Evolutionary conservation across 2,113 vertebrate species (phyloP).

Genomic region (Galemys pyrenaicus): DNA sequence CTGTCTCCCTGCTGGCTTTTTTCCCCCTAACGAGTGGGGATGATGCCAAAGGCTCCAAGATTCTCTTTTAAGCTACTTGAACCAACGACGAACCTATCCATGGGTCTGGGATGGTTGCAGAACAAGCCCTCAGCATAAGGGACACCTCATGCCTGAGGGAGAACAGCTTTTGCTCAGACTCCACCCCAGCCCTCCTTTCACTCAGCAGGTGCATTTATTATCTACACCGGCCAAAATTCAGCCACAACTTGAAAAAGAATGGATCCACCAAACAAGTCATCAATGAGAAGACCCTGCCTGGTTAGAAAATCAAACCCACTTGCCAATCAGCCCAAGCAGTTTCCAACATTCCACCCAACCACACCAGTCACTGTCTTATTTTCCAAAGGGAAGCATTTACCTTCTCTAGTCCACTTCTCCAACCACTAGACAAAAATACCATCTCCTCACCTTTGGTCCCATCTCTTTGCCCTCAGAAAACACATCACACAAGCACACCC

Average conservation of each 20-base stretch:
- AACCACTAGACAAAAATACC: rapidly evolving
- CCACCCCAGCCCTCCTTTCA: not conserved
- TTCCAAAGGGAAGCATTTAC: rapidly evolving
- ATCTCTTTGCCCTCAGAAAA: too few relatives aligned
- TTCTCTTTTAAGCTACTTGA: too few relatives aligned
- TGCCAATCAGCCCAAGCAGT: rapidly evolving
- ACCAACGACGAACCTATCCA: too few relatives aligned
- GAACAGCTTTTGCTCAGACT: not conserved
- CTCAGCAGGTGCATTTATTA: not conserved
- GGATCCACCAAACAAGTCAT: not conserved
- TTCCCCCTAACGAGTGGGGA: too few relatives aligned
- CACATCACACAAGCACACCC: not conserved
- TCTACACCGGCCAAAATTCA: too few relatives aligned
- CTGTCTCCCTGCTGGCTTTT: too few relatives aligned
- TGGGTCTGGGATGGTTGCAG: too few relatives aligned
- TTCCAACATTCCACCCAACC: rapidly evolving
- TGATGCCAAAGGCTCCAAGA: too few relatives aligned
- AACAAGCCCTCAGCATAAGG: too few relatives aligned
- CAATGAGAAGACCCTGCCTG: not conserved
- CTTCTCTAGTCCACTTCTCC: not conserved
- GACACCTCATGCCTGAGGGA: not conserved
- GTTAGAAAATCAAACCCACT: not conserved
- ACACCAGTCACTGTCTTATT: rapidly evolving
- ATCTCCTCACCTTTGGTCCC: not conserved
- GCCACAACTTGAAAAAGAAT: not conserved